A percentile compares a stretch with the other conserved stretches of the same genome.
Conservation (phyloP, 2,797 vertebrate genomes). For the Peromyscus nudipes region DNA sequence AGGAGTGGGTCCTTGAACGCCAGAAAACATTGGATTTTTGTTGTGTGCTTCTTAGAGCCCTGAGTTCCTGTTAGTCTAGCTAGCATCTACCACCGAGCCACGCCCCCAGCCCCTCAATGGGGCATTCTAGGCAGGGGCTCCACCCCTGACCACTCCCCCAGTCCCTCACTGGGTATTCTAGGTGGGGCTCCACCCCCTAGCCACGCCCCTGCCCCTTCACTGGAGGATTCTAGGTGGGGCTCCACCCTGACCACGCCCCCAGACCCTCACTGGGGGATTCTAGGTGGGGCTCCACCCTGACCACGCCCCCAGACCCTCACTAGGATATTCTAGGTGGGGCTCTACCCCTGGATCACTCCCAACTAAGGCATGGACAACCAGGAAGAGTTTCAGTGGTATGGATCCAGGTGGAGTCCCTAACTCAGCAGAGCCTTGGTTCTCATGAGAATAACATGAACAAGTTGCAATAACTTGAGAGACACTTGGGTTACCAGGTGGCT, state of each 20-base stretch:
- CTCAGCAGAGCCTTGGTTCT: background rate
- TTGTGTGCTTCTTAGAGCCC: background rate
- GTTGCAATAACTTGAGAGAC: background rate
- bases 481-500: background rate
- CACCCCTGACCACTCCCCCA: too few species aligned
- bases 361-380: background rate
- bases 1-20: background rate
- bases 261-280: too few species aligned
- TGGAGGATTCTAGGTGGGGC: too few species aligned
- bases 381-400: background rate
- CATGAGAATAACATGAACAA: background rate
- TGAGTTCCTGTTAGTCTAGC: background rate
- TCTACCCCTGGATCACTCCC: background rate
- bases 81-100: background rate
- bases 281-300: too few species aligned
- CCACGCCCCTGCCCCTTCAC: too few species aligned
- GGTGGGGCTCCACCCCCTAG: too few species aligned
- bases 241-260: too few species aligned
- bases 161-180: too few species aligned
- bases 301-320: too few species aligned
- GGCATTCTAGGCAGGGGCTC: too few species aligned
- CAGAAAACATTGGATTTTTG: background rate
- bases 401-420: background rate
- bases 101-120: background rate
- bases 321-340: too few species aligned